These are phyloP conservation scores for Sphenodon punctatus DNA, from an alignment of 2,797 vertebrate genomes.

Conservation along the genomic window DNA sequence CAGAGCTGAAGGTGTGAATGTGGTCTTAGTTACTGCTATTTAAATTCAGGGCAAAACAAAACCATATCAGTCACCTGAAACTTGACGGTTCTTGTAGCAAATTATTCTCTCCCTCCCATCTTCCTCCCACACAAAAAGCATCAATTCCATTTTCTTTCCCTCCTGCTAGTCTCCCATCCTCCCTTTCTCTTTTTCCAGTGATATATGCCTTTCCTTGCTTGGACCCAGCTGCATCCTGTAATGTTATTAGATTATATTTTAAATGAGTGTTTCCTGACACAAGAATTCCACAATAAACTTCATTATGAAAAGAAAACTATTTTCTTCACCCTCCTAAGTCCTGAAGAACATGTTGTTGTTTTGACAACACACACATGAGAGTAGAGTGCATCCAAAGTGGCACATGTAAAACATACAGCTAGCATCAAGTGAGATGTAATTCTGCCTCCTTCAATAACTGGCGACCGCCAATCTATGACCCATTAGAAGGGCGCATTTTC, in stretches of 20 bases:
- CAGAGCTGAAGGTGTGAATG: no score
- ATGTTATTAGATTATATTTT: no score
- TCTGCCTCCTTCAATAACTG: background rate
- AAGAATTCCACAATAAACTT: background rate
- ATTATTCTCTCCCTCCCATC: background rate
- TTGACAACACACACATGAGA: background rate
- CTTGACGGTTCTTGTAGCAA: background rate
- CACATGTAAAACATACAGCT: background rate
- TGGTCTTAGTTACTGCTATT: no score
- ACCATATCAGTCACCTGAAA: background rate
- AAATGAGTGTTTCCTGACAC: no score
- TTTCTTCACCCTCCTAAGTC: rapidly evolving
- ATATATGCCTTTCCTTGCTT: background rate
- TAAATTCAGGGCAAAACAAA: no score
- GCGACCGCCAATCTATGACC: background rate
- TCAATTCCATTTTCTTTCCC: background rate
- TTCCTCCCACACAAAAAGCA: background rate
- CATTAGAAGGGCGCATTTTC: background rate
- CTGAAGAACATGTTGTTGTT: rapidly evolving
- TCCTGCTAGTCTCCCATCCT: background rate
- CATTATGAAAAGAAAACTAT: background rate
- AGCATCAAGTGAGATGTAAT: rapidly evolving
- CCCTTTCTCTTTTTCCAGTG: background rate
- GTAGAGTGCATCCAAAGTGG: background rate
- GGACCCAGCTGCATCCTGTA: no score